Base-by-base conservation (phyloP, 64 coral and sea anemone genomes). In the Cladopsammia gracilis region DNA sequence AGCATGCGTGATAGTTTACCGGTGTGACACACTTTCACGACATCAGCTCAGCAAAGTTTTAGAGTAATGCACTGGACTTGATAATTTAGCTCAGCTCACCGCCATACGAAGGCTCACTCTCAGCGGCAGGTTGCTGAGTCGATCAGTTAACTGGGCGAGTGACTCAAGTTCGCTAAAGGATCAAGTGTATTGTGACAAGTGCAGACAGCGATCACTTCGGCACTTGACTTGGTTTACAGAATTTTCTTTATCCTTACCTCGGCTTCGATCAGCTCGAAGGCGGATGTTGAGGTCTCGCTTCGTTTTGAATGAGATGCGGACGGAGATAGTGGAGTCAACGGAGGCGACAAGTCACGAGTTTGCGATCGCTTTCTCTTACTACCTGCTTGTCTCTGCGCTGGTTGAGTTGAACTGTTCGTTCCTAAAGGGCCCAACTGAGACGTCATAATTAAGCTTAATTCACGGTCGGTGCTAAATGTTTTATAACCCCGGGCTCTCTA, bases 401-500 rank as follows among this genome's bases (percentile, higher is more conserved):
- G 61, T 71, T 97, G 96, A 83, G 68, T 91, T 86, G 88, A 68
- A 82, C 82, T 80, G 93, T 89, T 93, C 72, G 88, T 90, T 75
- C 82, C 96, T 83, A 97, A 88, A 89, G 93, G 92, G 83, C 90
- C 96, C 82, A 97, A 90, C 92, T 93, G 96, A 86, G 96, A 93
- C 94, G 96, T 94, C 96, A 97, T 97, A 97, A 97, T 97, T 97
- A 94, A 94, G 80, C 96, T 94, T 97, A 97, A 97, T 97, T 97
- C 93, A 82, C 96, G 92, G 88, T 94, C 96, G 90, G 80, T 94
- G 96, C 78, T 94, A 91, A 97, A 97, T 97, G 96, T 97, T 94
- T 97, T 97, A 92, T 97, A 91, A 91, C 96, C 96, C 87, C 88
- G 88, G 96, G 81, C 91, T 88, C 95, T 92, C 78, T 97, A 97